Evolutionary conservation across 2,888 invertebrate genomes (phyloP).

Genomic region (Polymixis lichenea): DNA sequence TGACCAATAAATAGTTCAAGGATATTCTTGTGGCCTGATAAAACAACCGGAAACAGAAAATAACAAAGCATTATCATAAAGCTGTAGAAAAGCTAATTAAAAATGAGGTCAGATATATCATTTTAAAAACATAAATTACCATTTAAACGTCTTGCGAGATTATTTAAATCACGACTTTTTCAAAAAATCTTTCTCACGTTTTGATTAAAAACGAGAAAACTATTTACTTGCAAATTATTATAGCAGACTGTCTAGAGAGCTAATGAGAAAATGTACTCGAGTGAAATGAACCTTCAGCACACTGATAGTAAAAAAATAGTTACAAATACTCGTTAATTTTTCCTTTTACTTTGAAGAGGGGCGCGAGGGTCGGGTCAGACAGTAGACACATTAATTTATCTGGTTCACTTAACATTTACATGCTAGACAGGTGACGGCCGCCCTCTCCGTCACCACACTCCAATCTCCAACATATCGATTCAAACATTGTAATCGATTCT

Average conservation of each 20-base stretch:
- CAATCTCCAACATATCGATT: conserved; percentile 32
- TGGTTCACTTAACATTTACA: conserved; percentile 71
- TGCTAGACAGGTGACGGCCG: conserved; percentile 62
- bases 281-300: conserved; percentile 64
- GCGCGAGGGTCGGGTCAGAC: conserved; percentile 53
- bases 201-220: conserved; percentile 59
- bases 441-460: conserved; percentile 6
- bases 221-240: conserved; percentile 68
- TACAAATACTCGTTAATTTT: conserved; percentile 60
- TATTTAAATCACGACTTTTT: conserved; percentile 36
- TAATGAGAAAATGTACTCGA: conserved; percentile 71
- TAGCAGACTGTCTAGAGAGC: conserved; percentile 58
- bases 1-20: conserved; percentile 54
- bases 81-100: conserved; percentile 21
- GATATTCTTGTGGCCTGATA: conserved; percentile 35
- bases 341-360: conserved; percentile 64
- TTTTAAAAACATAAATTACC: conserved; percentile 19
- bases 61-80: conserved; percentile 11
- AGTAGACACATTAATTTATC: conserved; percentile 73
- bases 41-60: conserved; percentile 14
- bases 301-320: conserved; percentile 64
- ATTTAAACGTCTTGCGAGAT: conserved; percentile 10
- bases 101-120: conserved; percentile 18
- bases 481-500: conserved; percentile 43
- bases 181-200: conserved; percentile 42